These are phyloP conservation scores for Synanthedon andrenaeformis DNA, from an alignment of 2,888 invertebrate genomes.

Conservation along the genomic window DNA sequence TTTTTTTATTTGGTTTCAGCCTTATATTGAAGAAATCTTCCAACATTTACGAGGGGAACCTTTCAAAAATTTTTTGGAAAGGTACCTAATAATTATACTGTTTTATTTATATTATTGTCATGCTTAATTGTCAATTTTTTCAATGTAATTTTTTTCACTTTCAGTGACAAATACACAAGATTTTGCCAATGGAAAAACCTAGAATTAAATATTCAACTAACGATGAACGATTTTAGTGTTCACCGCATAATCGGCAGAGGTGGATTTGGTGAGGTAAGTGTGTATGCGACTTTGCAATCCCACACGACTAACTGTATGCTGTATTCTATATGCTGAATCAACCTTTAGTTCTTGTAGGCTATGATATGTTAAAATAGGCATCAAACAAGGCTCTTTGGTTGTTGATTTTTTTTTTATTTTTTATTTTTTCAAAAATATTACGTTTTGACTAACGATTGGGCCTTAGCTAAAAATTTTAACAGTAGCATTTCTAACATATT, in stretches of 20 bases:
- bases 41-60: conserved; percentile 96
- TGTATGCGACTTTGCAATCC: background rate
- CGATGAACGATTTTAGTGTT: conserved; percentile 99
- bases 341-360: no score
- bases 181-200: conserved; percentile 99
- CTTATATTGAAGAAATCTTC: conserved; percentile 99
- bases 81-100: conserved; percentile 68
- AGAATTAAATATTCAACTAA: conserved; percentile 99
- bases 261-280: conserved; percentile 90
- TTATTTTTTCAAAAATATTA: no score
- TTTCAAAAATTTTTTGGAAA: conserved; percentile 98
- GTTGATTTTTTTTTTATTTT: no score
- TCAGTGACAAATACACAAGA: conserved; percentile 98
- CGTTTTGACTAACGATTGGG: no score
- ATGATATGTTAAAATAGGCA: no score
- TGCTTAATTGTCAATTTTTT: conserved; percentile 2
- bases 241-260: conserved; percentile 99
- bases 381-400: no score
- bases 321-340: no score
- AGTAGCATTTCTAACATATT: no score
- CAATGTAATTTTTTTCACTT: conserved; percentile 27
- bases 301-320: no score
- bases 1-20: conserved; percentile 74
- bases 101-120: conserved; percentile 2
- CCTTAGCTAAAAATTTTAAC: no score